phyloP scores from a whole-genome alignment of 2,888 invertebrate genomes.

The Pollenia amentaria region DNA sequence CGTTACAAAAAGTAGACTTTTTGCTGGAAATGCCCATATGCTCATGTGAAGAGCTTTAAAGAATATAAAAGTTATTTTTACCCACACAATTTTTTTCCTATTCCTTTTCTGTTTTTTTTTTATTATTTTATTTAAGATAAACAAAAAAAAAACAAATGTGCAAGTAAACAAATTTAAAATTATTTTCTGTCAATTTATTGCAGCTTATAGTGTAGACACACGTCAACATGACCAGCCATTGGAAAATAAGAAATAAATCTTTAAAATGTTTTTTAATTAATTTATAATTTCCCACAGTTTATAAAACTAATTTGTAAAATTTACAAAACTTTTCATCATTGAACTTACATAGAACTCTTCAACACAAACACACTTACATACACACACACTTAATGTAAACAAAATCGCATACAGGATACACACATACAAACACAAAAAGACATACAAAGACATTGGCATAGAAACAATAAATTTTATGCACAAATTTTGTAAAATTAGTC shows the following conservation, averaged over 20 bases:
- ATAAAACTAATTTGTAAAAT: slow-evolving; percentile 50
- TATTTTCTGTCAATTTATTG: slow-evolving; percentile 41
- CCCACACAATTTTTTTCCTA: too few relatives aligned
- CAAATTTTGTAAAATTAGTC: slow-evolving; percentile 66
- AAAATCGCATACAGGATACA: background rate
- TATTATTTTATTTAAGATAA: too few relatives aligned
- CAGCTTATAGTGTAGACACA: slow-evolving; percentile 1
- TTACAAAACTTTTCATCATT: slow-evolving; percentile 22
- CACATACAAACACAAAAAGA: slow-evolving; percentile 15
- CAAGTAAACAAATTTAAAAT: slow-evolving; percentile 5
- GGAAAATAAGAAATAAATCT: slow-evolving; percentile 24
- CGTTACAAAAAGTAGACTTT: too few relatives aligned
- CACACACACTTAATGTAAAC: background rate
- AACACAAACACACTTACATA: background rate
- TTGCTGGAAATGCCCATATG: background rate
- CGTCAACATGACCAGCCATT: slow-evolving; percentile 10
- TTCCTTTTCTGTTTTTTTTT: background rate
- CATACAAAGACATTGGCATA: slow-evolving; percentile 12
- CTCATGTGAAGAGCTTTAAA: background rate
- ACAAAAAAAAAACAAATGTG: background rate
- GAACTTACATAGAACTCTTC: background rate
- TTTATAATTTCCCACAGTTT: slow-evolving; percentile 53
- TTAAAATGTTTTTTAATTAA: slow-evolving; percentile 37
- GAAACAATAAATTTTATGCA: slow-evolving; percentile 37
- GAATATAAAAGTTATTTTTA: background rate